Evolutionary conservation across 1,140 invertebrate species (phyloP), one percentile per base, ranked within the genome.

Genomic region (Nephila pilipes): DNA sequence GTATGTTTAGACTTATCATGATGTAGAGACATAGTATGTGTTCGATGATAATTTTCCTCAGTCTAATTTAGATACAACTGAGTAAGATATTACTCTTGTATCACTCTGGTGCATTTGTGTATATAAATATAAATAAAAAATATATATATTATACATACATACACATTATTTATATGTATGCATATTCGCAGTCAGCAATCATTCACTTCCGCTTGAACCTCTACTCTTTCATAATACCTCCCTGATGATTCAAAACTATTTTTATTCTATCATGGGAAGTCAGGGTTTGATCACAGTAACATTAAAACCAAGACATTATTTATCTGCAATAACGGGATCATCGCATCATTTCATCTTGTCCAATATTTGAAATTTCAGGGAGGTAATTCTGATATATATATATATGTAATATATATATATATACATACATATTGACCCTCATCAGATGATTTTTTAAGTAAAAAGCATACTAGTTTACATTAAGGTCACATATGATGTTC

Each of bases 321-420:
- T 93, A 93, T 87, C 91, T 87, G 18, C 54, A 60, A 91, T 38
- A 80, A 57, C 14, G 16, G 32, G 69, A 58, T 93, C 91, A 93
- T 93, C n/a, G 58, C 22, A 29, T 92, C 90, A 92, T 92, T 83
- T 92, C 57, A 63, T 93, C 20, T 83, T 87, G 83, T 93, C 79
- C 90, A 93, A 32, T 87, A 32, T 83, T 93, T 87, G 91, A 93
- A 93, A 93, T 93, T 93, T 93, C 85, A 93, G 83, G 91, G 69
- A 87, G 91, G 83, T 93, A 79, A 38, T 46, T 83, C 58, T 87
- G 57, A 8, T 75, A 29, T 65, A 29, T 63, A 25, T 25, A 58
- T 57, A 57, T 57, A 57, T 57, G 5, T 20, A 58, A 58, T 58
- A 58, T 58, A 1, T 58, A 58, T n/a, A n/a, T n/a, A n/a, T n/a